Conservation (phyloP, 2,888 invertebrate species). For the Siphlonurus alternatus region DNA sequence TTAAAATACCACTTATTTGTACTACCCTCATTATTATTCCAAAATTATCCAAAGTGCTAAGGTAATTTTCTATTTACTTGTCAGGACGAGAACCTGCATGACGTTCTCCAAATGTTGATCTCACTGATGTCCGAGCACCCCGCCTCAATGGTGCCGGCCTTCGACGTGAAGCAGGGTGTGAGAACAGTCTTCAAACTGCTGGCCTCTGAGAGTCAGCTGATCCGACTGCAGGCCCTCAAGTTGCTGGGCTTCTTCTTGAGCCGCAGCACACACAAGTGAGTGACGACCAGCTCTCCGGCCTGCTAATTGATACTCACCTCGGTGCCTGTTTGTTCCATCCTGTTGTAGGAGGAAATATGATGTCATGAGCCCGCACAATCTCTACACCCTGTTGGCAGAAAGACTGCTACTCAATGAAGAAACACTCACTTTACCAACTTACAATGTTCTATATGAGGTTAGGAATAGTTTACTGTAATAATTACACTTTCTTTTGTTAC, state of each 20-base stretch:
- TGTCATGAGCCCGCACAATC: conserved; percentile 96
- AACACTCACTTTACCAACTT: conserved; percentile 81
- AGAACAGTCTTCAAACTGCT: conserved; percentile 93
- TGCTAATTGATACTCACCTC: conserved; percentile 8
- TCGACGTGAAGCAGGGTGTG: conserved; percentile 93
- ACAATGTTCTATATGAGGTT: conserved; percentile 94
- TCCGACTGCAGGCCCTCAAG: conserved; percentile 89
- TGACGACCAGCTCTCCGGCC: conserved; percentile 16
- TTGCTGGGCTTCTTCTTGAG: conserved; percentile 94
- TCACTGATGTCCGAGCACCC: conserved; percentile 97
- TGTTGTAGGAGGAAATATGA: conserved; percentile 84
- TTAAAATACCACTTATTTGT: background rate
- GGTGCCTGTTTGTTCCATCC: background rate
- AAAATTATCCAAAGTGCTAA: background rate
- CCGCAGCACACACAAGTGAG: conserved; percentile 93
- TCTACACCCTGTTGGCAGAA: conserved; percentile 91
- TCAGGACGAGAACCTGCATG: conserved; percentile 94
- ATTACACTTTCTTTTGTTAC: no score
- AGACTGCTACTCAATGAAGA: conserved; percentile 78
- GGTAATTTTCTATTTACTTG: conserved; percentile 18
- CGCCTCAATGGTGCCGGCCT: conserved; percentile 96
- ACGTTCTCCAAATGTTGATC: conserved; percentile 93
- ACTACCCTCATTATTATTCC: background rate
- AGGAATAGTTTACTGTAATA: conserved; percentile 7
- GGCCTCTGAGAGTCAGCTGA: conserved; percentile 88